Base-by-base conservation (phyloP, 2,888 invertebrate genomes). In the Campoletis raptor region DNA sequence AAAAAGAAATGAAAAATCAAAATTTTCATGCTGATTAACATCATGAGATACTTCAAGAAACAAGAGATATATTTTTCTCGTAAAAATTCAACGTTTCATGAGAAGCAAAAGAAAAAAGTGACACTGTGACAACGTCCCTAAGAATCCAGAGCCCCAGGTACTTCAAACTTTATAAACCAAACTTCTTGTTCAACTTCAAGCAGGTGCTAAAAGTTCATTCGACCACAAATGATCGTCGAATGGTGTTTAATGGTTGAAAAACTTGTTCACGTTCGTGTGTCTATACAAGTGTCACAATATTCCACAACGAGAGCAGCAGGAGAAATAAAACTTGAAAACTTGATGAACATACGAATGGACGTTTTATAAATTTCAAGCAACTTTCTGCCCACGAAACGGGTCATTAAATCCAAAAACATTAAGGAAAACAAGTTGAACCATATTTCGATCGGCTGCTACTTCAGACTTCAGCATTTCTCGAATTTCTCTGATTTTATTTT, bases 231-330 rank as follows among this genome's bases (percentile, higher is more conserved):
- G 48, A 3, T 52, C 18, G n/a, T n/a, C 1, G 0, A 2, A 2
- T 37, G 30, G 30, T 64, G 64, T 36, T 18, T 30, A 64, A 36
- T 37, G 36, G 36, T 64, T 15, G 18, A 61, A 61, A 7, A 61
- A 21, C 10, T 61, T 9, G 4, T 12, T 61, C 12, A 30, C n/a
- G 30, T 30, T 61, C 21, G 10, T 24, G 21, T 30, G 21, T 24
- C 9, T 24, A 21, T 64, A 30, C 1, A 45, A 76, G 57, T 48
- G 77, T 77, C 76, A 61, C 70, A 82, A 82, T 77, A 70, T 82
- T 77, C n/a, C 21, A 77, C 54, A 57, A 67, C 66, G 67, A 82
- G 67, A 82, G 61, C 21, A 70, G 61, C 30, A 52, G 0, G 15
- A 67, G 67, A 45, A 57, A 52, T 18, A 52, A 52, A 5, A 3